Evolutionary conservation across 2,113 vertebrate genomes (phyloP).

Genomic region (Thryonomys swinderianus): DNA sequence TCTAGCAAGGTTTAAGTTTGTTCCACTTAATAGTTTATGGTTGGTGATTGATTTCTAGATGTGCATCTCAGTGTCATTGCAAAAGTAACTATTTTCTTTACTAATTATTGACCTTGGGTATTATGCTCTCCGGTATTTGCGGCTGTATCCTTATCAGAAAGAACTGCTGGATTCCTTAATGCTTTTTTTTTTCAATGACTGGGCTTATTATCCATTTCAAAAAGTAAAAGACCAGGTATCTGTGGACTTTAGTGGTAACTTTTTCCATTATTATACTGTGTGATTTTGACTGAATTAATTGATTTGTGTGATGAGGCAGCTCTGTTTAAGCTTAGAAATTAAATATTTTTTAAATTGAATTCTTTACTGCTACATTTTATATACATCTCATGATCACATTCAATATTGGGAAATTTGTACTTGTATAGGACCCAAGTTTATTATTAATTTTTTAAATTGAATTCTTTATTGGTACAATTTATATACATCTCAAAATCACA

Average conservation of each 20-base stretch:
- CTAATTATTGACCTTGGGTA: background rate
- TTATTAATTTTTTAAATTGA: too few relatives aligned
- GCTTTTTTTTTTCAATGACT: slow-evolving; percentile 25
- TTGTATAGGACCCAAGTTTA: too few relatives aligned
- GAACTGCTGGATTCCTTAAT: background rate
- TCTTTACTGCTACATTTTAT: too few relatives aligned
- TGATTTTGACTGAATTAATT: background rate
- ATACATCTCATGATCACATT: too few relatives aligned
- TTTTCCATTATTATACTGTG: background rate
- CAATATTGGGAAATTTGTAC: too few relatives aligned
- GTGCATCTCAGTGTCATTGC: background rate
- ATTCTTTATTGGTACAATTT: too few relatives aligned
- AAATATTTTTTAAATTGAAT: too few relatives aligned
- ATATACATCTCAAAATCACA: too few relatives aligned
- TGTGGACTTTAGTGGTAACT: background rate
- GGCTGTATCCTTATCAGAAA: background rate
- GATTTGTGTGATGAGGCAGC: background rate
- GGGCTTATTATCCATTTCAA: background rate
- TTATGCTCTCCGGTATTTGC: background rate
- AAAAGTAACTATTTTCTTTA: slow-evolving; percentile 27
- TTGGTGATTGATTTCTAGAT: background rate
- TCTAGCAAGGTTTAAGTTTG: background rate
- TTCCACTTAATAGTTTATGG: background rate
- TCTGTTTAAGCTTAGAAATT: background rate
- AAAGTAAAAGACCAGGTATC: background rate